phyloP scores from a whole-genome alignment of 2,113 vertebrate species.

The Phyllostomus hastatus region DNA sequence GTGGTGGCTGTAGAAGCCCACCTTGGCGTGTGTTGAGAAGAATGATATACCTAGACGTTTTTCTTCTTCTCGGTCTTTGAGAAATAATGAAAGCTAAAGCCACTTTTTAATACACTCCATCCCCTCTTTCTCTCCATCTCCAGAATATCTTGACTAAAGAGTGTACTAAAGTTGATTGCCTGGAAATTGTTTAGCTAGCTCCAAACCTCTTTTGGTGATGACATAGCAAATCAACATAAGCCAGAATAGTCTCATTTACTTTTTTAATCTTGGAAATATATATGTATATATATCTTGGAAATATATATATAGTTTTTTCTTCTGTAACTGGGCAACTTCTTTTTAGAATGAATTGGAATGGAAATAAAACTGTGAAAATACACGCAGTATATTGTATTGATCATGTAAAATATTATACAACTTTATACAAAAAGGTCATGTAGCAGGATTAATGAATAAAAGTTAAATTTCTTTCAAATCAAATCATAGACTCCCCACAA shows the following conservation, averaged over 20 bases:
- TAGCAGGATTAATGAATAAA: neutral
- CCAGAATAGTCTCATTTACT: neutral
- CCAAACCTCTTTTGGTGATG: neutral
- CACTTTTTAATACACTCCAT: neutral
- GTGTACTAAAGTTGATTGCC: neutral
- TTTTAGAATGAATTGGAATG: neutral
- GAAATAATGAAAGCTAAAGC: neutral
- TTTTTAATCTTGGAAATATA: neutral
- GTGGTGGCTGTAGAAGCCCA: neutral
- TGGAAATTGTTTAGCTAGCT: neutral
- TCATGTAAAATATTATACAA: neutral
- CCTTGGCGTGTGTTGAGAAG: neutral
- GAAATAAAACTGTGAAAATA: neutral
- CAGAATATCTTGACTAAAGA: neutral
- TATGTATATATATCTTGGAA: no score
- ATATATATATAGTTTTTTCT: neutral
- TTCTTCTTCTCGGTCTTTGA: neutral
- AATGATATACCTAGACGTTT: neutral
- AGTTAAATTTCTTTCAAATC: neutral
- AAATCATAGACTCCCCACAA: neutral
- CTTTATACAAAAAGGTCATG: neutral
- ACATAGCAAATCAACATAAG: neutral
- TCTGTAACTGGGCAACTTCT: neutral
- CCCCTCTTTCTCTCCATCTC: neutral
- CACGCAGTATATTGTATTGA: neutral